Evolutionary conservation across 1,140 invertebrate species (phyloP).

Genomic region (Oreohelix idahoensis): DNA sequence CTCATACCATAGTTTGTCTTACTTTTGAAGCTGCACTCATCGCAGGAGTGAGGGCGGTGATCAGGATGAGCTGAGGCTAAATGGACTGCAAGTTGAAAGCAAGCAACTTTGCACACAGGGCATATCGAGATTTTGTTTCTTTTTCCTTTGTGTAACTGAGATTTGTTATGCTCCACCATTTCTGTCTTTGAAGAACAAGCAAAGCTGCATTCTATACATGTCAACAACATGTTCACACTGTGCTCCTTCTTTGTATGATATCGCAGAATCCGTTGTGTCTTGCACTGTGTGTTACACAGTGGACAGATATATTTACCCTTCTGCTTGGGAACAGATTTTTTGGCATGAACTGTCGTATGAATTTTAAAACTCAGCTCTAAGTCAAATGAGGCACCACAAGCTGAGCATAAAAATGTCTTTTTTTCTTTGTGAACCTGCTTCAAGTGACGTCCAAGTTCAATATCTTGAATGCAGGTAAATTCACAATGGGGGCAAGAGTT

Average conservation of each 20-base stretch:
- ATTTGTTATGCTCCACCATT: conserved; percentile 7
- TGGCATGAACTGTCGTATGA: conserved; percentile 3
- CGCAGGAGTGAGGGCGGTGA: conserved; percentile 17
- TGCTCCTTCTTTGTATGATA: not conserved
- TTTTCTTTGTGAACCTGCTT: conserved; percentile 12
- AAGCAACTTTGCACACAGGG: conserved; percentile 12
- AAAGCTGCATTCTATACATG: conserved; percentile 20
- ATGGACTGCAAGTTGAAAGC: not conserved
- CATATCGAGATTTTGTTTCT: conserved; percentile 19
- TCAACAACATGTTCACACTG: not conserved
- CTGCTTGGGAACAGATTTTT: not conserved
- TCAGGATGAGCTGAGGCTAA: not conserved
- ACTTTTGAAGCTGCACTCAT: not conserved
- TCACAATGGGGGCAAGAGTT: conserved; percentile 15
- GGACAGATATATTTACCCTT: not conserved
- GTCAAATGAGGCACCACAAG: conserved; percentile 14
- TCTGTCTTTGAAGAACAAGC: conserved; percentile 1
- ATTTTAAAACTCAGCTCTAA: conserved; percentile 25
- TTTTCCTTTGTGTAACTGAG: not conserved
- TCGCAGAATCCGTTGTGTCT: not conserved
- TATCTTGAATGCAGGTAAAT: conserved; percentile 5
- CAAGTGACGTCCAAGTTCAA: conserved; percentile 27
- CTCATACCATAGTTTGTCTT: conserved; percentile 14
- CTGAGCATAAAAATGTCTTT: conserved; percentile 15
- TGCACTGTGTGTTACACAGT: not conserved